Evolutionary conservation across 2,113 vertebrate species (phyloP).

Genomic region (Perca flavescens): DNA sequence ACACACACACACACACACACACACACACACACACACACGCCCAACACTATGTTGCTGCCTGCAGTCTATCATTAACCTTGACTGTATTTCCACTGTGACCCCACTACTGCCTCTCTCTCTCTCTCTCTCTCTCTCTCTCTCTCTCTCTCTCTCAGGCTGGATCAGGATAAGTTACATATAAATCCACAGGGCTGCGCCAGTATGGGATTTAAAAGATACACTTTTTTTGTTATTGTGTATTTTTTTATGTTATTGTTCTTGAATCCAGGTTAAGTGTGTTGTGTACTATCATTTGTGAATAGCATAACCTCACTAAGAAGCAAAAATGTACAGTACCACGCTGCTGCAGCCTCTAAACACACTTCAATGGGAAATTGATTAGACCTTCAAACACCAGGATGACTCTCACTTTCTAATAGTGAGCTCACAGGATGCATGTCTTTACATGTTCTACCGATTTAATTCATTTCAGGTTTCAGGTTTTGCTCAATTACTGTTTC

Average conservation of each 20-base stretch:
- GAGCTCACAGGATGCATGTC: not conserved
- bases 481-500: not conserved
- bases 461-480: not conserved
- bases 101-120: constrained; percentile 38
- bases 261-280: not conserved
- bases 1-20: constrained; percentile 39
- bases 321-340: not conserved
- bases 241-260: not conserved
- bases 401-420: constrained; percentile 7
- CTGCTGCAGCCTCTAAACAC: not conserved
- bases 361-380: not conserved
- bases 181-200: constrained; percentile 25
- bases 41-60: constrained; percentile 57
- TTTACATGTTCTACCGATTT: not conserved
- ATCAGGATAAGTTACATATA: constrained; percentile 54
- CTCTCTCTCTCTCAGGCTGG: constrained; percentile 47
- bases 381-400: constrained; percentile 10
- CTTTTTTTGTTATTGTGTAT: not conserved
- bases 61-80: constrained; percentile 80
- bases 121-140: constrained; percentile 51
- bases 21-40: constrained; percentile 21
- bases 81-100: constrained; percentile 75
- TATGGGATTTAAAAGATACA: constrained; percentile 1
- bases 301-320: not conserved
- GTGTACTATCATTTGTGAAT: not conserved